Evolutionary conservation across 2,797 vertebrate species (phyloP), one percentile per base, ranked within the genome.

Genomic region (Schizopygopsis pylzovi): DNA sequence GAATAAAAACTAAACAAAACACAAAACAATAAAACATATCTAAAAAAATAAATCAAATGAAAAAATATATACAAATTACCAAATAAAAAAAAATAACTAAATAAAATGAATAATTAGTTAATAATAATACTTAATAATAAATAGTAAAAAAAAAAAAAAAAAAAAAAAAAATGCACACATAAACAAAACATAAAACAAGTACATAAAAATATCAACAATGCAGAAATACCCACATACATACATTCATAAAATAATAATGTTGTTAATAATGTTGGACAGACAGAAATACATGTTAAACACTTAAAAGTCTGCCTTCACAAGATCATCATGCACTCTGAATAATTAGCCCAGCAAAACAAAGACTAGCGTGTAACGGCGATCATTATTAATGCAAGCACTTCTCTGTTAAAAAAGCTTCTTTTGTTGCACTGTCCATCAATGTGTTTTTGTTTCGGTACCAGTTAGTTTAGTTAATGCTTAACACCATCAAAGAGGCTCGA

Each of bases 391-490:
- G 85, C 90, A 86, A 88, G 85, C 85, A 77, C 91, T 92, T 90
- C 77, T 86, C 90, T 89, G 89, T 87, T 81, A 89, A 83, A 78
- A 77, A 61, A 25, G 70, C 85, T 80, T 77, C 84, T 89, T 78
- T 90, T 92, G 79, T 89, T 81, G 89, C 87, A 87, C 68, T 87
- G 72, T 92, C 89, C 90, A 91, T 93, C 92, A 92, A 83, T 91
- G 86, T 85, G 84, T 89, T 92, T 87, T 89, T 88, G 87, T 88
- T 87, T 89, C 87, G 82, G 87, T 87, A 54, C 83, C 83, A 63
- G 63, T 88, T 90, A 82, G 83, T 59, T 86, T 82, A 78, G 92
- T 94, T 94, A 94, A 95, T 94, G 85, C 89, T 93, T 93, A 92
- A 88, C 88, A 33, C 16, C 85, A 82, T 88, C 76, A 89, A 39